phyloP scores from a whole-genome alignment of 2,113 vertebrate species.

The Formicarius rufipectus region DNA sequence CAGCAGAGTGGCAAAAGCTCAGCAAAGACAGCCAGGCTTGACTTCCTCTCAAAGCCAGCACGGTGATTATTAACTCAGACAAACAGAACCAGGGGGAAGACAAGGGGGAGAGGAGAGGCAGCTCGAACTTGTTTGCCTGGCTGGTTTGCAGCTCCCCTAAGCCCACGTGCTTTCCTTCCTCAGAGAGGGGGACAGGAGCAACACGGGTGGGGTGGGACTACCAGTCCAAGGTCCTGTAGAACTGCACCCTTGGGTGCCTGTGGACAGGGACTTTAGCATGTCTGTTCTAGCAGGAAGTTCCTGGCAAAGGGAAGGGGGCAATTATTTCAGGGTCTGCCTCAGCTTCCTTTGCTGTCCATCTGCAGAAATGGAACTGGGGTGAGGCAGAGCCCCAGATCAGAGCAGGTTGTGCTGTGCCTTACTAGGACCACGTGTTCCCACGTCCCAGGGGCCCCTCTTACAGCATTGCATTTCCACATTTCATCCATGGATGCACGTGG shows the following conservation, averaged over 20 bases:
- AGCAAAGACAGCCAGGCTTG: background rate
- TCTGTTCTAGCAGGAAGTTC: background rate
- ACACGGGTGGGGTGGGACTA: fast-evolving
- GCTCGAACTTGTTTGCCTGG: background rate
- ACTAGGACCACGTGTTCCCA: background rate
- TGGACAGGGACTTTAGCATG: background rate
- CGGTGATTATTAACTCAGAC: background rate
- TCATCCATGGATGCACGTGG: background rate
- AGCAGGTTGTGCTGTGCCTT: background rate
- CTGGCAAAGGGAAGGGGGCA: background rate
- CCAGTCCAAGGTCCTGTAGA: background rate
- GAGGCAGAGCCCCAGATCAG: background rate
- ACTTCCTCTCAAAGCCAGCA: background rate
- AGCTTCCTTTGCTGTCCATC: background rate
- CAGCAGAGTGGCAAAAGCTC: background rate
- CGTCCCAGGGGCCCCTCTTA: background rate
- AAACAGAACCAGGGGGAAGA: background rate
- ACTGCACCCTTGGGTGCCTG: background rate
- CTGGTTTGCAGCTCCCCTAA: background rate
- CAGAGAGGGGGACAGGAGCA: background rate
- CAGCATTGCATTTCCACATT: background rate
- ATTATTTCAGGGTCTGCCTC: background rate
- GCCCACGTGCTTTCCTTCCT: background rate
- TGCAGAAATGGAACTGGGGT: background rate
- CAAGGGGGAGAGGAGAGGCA: background rate